Evolutionary conservation across 2,888 invertebrate species (phyloP).

Genomic region (Graphium colonna): DNA sequence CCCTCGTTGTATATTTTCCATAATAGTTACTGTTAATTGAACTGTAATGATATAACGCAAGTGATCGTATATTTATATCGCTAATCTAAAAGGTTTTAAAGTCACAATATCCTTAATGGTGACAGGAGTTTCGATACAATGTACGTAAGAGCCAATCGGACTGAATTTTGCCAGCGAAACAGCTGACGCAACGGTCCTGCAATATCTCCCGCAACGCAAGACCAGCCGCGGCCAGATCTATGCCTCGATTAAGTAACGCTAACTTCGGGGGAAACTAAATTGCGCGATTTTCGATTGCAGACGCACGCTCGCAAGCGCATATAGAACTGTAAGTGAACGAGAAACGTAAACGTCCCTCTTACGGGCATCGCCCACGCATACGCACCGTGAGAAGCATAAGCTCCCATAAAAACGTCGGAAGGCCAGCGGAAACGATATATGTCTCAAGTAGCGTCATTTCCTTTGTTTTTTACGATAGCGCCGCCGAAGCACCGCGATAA

Average conservation of each 20-base stretch:
- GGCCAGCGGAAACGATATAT: constrained; percentile 66
- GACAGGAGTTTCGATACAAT: constrained; percentile 38
- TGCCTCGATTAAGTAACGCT: constrained; percentile 24
- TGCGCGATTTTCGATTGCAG: constrained; percentile 24
- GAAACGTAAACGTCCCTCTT: constrained; percentile 51
- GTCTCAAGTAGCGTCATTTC: constrained; percentile 68
- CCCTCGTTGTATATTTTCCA: too few species aligned
- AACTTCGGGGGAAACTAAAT: constrained; percentile 22
- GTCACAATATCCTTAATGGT: too few species aligned
- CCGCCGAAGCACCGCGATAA: constrained; percentile 48
- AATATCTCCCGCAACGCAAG: constrained; percentile 46
- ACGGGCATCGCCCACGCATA: constrained; percentile 41
- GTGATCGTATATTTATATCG: too few species aligned
- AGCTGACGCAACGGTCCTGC: constrained; percentile 52
- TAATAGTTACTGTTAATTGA: too few species aligned
- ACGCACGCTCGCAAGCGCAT: constrained; percentile 15
- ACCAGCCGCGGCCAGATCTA: constrained; percentile 30
- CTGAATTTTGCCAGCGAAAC: constrained; percentile 57
- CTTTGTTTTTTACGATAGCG: constrained; percentile 60
- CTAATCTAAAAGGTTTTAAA: too few species aligned
- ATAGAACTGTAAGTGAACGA: constrained; percentile 15
- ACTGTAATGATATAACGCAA: too few species aligned
- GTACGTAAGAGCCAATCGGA: too few species aligned
- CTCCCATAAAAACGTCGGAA: constrained; percentile 53
- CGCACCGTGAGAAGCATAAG: constrained; percentile 60